Conservation (phyloP, 2,797 vertebrate genomes). For the Acrossocheilus fasciatus region DNA sequence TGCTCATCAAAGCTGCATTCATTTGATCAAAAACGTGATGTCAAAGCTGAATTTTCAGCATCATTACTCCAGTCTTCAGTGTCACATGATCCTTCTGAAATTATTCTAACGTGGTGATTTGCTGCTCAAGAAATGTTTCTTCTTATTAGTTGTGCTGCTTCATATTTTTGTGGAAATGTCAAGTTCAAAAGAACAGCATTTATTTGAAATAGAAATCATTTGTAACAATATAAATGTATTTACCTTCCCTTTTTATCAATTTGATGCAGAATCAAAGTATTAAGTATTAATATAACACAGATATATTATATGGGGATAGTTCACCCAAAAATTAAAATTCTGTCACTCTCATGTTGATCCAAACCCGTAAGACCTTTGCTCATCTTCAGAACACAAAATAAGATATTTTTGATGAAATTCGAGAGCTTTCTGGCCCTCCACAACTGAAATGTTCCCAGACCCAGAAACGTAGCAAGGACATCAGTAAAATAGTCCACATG, state of each 20-base stretch:
- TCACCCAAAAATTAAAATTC: too few species aligned
- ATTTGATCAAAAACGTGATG: neutral
- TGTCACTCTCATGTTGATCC: too few species aligned
- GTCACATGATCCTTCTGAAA: neutral
- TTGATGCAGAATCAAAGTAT: neutral
- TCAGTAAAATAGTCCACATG: too few species aligned
- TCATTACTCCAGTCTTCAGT: neutral
- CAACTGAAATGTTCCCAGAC: too few species aligned
- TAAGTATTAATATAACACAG: too few species aligned
- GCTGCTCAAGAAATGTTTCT: neutral
- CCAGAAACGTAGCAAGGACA: too few species aligned
- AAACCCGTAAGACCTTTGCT: too few species aligned
- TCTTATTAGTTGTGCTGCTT: neutral
- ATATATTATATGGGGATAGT: too few species aligned
- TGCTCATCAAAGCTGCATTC: neutral
- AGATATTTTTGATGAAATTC: too few species aligned
- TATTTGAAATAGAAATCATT: neutral
- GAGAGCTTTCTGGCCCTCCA: too few species aligned
- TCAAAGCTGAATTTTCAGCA: neutral
- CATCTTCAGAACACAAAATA: too few species aligned
- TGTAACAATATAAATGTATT: neutral
- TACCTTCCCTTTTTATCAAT: neutral
- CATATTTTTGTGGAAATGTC: neutral
- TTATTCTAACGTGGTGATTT: neutral
- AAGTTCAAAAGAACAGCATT: too few species aligned